Conservation (phyloP, 2,113 vertebrate genomes). For the Podiceps cristatus region DNA sequence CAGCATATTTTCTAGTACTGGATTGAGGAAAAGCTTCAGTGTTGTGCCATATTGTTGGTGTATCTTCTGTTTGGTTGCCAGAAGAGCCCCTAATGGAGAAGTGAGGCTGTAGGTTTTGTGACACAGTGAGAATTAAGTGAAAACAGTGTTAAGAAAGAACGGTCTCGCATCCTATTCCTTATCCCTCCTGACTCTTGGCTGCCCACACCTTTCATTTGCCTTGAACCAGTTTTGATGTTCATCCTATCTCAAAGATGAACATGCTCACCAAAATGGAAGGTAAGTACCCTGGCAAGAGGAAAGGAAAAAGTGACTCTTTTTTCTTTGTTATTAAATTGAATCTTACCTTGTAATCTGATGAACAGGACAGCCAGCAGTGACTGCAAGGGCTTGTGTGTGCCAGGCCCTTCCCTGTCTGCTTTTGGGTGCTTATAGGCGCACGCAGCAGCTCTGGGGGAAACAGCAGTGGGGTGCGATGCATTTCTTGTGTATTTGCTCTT, state of each 20-base stretch:
- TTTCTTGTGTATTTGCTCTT: neutral
- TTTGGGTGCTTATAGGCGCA: neutral
- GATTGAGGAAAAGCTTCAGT: neutral
- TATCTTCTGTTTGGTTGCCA: neutral
- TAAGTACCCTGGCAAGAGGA: neutral
- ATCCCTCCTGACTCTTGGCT: neutral
- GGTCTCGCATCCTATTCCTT: neutral
- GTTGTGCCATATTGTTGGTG: neutral
- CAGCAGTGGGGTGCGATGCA: neutral
- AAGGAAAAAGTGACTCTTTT: neutral
- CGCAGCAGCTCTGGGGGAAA: neutral
- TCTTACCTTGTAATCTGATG: neutral
- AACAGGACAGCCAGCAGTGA: neutral
- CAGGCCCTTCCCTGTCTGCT: neutral
- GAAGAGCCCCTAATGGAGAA: neutral
- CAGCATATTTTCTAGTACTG: neutral
- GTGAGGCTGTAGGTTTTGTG: neutral
- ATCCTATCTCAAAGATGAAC: neutral
- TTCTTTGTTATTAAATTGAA: neutral
- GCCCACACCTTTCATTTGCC: neutral
- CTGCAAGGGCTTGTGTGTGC: neutral
- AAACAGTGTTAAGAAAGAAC: neutral
- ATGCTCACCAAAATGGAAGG: neutral
- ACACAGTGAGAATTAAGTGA: neutral
- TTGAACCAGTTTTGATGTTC: neutral